phyloP scores from a whole-genome alignment of 92 coral and sea anemone genomes.

The Hydrozoanthus gracilis region DNA sequence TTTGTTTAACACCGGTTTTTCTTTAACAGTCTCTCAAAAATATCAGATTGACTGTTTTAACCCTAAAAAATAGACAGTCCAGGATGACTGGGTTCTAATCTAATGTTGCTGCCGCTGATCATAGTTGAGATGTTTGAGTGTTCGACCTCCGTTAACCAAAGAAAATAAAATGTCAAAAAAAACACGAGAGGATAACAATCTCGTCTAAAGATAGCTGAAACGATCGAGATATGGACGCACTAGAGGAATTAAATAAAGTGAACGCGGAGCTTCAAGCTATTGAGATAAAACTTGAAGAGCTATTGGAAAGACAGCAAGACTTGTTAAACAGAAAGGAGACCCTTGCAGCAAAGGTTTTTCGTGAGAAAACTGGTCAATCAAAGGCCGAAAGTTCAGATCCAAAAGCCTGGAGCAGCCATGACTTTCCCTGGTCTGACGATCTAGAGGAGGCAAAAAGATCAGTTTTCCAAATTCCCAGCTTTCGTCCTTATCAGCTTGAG shows the following conservation, averaged over 20 bases:
- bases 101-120: too few species aligned
- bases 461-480: slow-evolving; percentile 69
- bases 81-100: too few species aligned
- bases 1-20: too few species aligned
- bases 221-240: slow-evolving; percentile 49
- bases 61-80: too few species aligned
- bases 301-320: slow-evolving; percentile 81
- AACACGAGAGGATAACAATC: too few species aligned
- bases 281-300: slow-evolving; percentile 70
- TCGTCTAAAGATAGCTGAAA: too few species aligned
- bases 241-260: slow-evolving; percentile 75
- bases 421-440: slow-evolving; percentile 80
- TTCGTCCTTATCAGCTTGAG: slow-evolving; percentile 89
- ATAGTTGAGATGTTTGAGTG: too few species aligned
- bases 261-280: slow-evolving; percentile 75
- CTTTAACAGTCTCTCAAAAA: too few species aligned
- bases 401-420: slow-evolving; percentile 59
- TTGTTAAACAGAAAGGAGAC: slow-evolving; percentile 66
- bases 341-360: slow-evolving; percentile 54
- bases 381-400: not conserved
- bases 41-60: too few species aligned
- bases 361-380: slow-evolving; percentile 3
- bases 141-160: too few species aligned
- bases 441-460: slow-evolving; percentile 68
- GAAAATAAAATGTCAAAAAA: too few species aligned